Evolutionary conservation across 2,113 vertebrate genomes (phyloP), one percentile per base, ranked within the genome.

Genomic region (Corythaeola cristata): DNA sequence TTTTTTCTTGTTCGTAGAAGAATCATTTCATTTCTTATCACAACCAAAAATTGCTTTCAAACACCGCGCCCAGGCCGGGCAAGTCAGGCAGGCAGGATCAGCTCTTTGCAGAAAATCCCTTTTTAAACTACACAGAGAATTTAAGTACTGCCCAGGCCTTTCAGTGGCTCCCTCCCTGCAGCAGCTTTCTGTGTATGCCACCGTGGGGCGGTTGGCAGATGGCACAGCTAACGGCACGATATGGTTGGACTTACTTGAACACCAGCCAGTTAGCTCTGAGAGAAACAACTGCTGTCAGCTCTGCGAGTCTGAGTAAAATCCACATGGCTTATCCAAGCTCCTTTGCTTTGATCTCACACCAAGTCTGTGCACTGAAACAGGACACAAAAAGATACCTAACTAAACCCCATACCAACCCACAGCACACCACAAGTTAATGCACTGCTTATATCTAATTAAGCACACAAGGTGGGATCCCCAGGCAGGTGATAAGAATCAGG

Each of bases 301-400:
- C 52, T 20, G 3, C 73, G 44, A 11, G 12, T 53, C 45, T 9
- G 6, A 63, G 41, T 6, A 8, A 71, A 62, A 86, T 67, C 33
- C 8, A 71, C 44, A 53, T 37, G 33, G 37, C 47, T 55, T 66
- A n/a, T 37, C 55, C 59, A 55, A 6, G 9, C 4, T 15, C 5
- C 26, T 76, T 33, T 3, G 28, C 72, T 81, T 63, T 82, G 22
- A n/a, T 41, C 60, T 11, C 39, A 15, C 59, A 88, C 17, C 2
- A 0, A 28, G 9, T 0, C 59, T 23, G 8, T 3, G 8, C 45
- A 30, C 12, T 16, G 5, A 60, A 56, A 16, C 2, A 8, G 5
- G 8, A 15, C 26, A 39, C 8, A 35, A 5, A 66, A 39, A 28
- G 1, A 2, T 2, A 2, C 4, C 56, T n/a, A 20, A 15, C 52